These are phyloP conservation scores for Megatriorchis doriae DNA, from an alignment of 2,113 vertebrate species.

Conservation along the genomic window DNA sequence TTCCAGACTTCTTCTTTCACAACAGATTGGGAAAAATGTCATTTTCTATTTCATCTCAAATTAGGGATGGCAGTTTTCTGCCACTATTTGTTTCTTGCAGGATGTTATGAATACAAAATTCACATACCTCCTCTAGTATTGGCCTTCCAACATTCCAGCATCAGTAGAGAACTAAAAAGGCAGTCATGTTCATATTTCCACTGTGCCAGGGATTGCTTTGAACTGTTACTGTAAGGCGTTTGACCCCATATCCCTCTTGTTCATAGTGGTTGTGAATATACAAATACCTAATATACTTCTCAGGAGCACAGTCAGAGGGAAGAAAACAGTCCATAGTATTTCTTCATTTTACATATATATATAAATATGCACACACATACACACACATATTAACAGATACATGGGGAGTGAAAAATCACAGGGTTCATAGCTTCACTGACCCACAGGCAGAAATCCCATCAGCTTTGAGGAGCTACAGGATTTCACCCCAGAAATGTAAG, in stretches of 20 bases:
- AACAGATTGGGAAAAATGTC: not conserved
- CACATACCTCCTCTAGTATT: not conserved
- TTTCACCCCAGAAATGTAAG: not conserved
- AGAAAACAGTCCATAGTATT: not conserved
- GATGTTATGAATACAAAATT: not conserved
- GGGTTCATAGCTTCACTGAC: not conserved
- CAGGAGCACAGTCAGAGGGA: not conserved
- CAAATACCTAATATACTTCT: too few species aligned
- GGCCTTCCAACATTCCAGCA: not conserved
- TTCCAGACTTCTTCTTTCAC: not conserved
- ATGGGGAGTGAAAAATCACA: not conserved
- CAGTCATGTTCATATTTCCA: not conserved
- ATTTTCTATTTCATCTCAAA: not conserved
- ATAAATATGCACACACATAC: fast-evolving
- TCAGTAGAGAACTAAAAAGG: not conserved
- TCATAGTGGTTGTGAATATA: not conserved
- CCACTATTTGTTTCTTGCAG: not conserved
- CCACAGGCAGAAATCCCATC: not conserved
- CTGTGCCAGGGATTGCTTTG: not conserved
- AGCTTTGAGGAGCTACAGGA: not conserved
- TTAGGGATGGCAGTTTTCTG: not conserved
- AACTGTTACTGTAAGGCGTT: not conserved
- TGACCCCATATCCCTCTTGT: not conserved
- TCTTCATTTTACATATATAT: not conserved
- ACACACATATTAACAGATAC: not conserved